These are phyloP conservation scores for Drosophila orena DNA, from an alignment of 1,140 invertebrate genomes.

Conservation along the genomic window DNA sequence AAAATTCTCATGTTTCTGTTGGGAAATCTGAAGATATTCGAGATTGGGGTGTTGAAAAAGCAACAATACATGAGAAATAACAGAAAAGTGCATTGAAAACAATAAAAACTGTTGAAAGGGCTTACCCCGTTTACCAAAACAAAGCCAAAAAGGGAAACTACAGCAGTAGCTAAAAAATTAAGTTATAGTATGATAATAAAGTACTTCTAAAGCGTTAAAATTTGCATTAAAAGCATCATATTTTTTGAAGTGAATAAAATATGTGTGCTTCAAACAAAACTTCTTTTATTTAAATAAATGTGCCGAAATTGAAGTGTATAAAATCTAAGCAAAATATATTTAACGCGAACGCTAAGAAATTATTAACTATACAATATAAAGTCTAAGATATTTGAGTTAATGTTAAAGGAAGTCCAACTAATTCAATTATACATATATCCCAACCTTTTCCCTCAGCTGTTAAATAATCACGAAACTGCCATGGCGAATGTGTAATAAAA, in stretches of 20 bases:
- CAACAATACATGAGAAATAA: constrained; percentile 4
- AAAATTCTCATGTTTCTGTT: constrained; percentile 42
- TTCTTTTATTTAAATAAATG: too few species aligned
- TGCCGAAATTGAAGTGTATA: too few species aligned
- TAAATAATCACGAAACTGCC: constrained; percentile 48
- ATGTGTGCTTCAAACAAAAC: too few species aligned
- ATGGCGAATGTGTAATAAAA: constrained; percentile 45
- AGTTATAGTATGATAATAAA: background rate
- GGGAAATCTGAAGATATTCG: constrained; percentile 30
- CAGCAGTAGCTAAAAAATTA: background rate
- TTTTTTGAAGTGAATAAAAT: too few species aligned
- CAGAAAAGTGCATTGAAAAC: background rate
- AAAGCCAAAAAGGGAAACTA: background rate
- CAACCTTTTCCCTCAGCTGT: constrained; percentile 18
- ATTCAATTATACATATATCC: background rate
- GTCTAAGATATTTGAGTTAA: too few species aligned
- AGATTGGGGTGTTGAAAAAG: constrained; percentile 5
- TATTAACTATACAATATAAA: too few species aligned
- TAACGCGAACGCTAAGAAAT: fast-evolving
- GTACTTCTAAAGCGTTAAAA: too few species aligned
- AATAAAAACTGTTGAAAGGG: background rate
- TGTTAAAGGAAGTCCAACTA: too few species aligned
- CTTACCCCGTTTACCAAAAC: too few species aligned
- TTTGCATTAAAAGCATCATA: too few species aligned
- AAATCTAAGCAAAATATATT: too few species aligned